A percentile compares a stretch with the other conserved stretches of the same genome.
Conservation (phyloP, 2,888 invertebrate genomes). For the Onchidella celtica region DNA sequence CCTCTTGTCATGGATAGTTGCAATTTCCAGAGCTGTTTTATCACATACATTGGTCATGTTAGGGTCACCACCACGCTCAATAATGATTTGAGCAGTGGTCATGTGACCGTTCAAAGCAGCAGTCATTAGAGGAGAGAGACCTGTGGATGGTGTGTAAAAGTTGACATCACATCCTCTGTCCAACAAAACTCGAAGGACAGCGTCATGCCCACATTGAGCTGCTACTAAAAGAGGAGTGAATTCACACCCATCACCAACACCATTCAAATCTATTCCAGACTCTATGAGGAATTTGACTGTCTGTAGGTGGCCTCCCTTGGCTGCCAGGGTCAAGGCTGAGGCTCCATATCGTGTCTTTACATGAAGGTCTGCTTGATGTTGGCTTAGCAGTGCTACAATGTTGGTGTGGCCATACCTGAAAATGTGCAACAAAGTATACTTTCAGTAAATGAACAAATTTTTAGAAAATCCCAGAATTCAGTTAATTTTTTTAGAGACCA, state of each 20-base stretch:
- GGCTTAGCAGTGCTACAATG: conserved; percentile 77
- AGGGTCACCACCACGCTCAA: conserved; percentile 79
- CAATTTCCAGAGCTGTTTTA: conserved; percentile 79
- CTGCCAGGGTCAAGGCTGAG: conserved; percentile 77
- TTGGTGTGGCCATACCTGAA: conserved; percentile 78
- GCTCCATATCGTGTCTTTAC: conserved; percentile 76
- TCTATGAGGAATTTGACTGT: conserved; percentile 75
- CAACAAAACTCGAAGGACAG: conserved; percentile 76
- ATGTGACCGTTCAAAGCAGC: conserved; percentile 80
- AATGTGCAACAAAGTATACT: background rate
- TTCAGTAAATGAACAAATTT: too few species aligned
- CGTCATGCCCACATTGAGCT: conserved; percentile 78
- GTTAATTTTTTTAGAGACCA: too few species aligned
- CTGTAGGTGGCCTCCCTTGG: conserved; percentile 78
- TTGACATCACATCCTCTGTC: conserved; percentile 78
- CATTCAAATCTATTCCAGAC: conserved; percentile 74
- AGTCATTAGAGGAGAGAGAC: conserved; percentile 79
- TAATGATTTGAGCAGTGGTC: conserved; percentile 79
- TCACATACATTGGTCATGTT: conserved; percentile 77
- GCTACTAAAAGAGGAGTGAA: conserved; percentile 78
- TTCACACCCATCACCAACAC: conserved; percentile 73
- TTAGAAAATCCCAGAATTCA: too few species aligned
- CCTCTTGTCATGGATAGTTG: conserved; percentile 70
- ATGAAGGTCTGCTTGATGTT: conserved; percentile 78
- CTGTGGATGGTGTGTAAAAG: conserved; percentile 75